A percentile compares a stretch with the other conserved stretches of the same genome.
Evolutionary conservation across 2,113 vertebrate species (phyloP).

Genomic region (Noturus placidus): DNA sequence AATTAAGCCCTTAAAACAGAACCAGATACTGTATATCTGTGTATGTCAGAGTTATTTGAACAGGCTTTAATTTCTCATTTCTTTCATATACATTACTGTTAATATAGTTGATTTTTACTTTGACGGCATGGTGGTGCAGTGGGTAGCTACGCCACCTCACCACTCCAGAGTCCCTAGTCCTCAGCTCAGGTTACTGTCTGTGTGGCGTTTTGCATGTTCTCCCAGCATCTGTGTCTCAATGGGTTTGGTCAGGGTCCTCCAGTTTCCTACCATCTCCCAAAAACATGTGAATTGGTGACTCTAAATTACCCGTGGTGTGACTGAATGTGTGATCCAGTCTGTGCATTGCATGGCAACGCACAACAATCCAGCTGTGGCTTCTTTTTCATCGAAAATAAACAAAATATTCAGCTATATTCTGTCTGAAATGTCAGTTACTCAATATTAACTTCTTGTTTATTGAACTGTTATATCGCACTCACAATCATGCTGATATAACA

Average conservation of each 20-base stretch:
- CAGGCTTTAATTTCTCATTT: neutral
- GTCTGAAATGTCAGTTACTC: neutral
- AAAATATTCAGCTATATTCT: neutral
- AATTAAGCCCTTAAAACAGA: neutral
- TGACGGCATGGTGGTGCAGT: neutral
- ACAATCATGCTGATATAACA: neutral
- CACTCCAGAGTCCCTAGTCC: neutral
- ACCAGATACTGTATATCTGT: neutral
- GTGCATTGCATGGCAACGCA: neutral
- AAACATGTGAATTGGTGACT: neutral
- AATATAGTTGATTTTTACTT: neutral
- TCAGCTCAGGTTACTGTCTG: neutral
- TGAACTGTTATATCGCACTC: neutral
- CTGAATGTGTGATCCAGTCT: neutral
- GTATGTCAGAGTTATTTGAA: neutral
- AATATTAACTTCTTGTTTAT: neutral
- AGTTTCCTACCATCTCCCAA: neutral
- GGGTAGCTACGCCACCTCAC: neutral
- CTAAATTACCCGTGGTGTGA: neutral
- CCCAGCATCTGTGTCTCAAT: neutral
- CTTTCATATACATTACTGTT: neutral
- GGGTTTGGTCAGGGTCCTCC: neutral
- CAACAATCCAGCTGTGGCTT: neutral
- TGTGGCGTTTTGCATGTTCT: neutral
- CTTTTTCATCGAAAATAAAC: neutral